Percentiles rank a stretch among this genome's conserved stretches.
Conservation (phyloP, 2,113 vertebrate genomes). For the Brachyhypopomus gauderio region DNA sequence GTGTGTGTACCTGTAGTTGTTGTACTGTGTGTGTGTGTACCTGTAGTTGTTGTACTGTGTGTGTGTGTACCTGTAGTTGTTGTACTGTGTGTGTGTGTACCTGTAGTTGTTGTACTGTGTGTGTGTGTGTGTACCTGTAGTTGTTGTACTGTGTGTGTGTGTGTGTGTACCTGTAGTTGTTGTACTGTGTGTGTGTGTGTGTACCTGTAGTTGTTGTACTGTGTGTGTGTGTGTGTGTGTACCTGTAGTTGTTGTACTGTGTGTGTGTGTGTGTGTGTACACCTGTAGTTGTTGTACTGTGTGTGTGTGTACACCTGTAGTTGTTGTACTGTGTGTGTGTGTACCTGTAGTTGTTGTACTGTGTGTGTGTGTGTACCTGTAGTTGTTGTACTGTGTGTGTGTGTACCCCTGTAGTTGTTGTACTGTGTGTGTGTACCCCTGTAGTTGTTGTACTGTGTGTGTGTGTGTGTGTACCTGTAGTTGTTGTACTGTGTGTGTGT, state of each 20-base stretch:
- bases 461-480: conserved; percentile 81
- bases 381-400: conserved; percentile 91
- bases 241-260: conserved; percentile 99
- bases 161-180: conserved; percentile 90
- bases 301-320: too few species aligned
- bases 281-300: conserved; percentile 99
- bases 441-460: conserved; percentile 92
- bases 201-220: conserved; percentile 99
- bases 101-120: too few species aligned
- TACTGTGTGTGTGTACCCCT: conserved; percentile 77
- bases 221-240: neutral
- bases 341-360: conserved; percentile 99
- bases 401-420: too few species aligned
- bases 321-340: too few species aligned
- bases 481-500: conserved; percentile 90
- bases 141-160: conserved; percentile 85
- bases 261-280: neutral
- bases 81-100: too few species aligned
- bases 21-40: conserved; percentile 83
- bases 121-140: conserved; percentile 81
- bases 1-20: conserved; percentile 90
- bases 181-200: conserved; percentile 75
- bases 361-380: conserved; percentile 78
- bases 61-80: conserved; percentile 90
- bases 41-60: too few species aligned